Evolutionary conservation across 2,113 vertebrate genomes (phyloP).

Genomic region (Sylvietta virens): DNA sequence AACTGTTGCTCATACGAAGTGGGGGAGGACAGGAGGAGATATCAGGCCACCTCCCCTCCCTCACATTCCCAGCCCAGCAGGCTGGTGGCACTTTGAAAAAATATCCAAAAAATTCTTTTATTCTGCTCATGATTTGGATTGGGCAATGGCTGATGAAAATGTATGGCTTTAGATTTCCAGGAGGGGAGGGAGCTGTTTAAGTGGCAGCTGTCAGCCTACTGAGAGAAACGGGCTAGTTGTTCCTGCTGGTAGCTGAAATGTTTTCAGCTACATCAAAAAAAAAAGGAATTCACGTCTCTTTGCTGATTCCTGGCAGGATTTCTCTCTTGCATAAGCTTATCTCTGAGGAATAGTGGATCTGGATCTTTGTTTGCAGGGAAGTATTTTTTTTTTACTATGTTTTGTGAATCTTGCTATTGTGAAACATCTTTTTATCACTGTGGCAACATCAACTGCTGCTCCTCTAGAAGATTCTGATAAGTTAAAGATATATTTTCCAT

Average conservation of each 20-base stretch:
- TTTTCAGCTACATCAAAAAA: background rate
- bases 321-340: conserved; percentile 12
- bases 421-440: background rate
- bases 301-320: conserved; percentile 13
- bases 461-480: background rate
- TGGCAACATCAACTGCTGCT: background rate
- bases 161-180: background rate
- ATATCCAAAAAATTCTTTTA: background rate
- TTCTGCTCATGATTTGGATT: background rate
- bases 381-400: background rate
- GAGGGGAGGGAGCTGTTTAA: background rate
- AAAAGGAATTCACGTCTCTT: background rate
- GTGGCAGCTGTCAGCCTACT: background rate
- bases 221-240: background rate
- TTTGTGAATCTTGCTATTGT: background rate
- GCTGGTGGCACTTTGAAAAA: background rate
- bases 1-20: background rate
- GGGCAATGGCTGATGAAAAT: background rate
- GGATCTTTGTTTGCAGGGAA: background rate
- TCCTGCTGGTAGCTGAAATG: background rate
- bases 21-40: background rate
- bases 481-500: background rate
- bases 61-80: background rate
- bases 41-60: background rate
- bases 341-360: conserved; percentile 12